Percentiles rank a stretch among this genome's conserved stretches.
Evolutionary conservation across 2,797 vertebrate species (phyloP).

Genomic region (Taenioides sp.): DNA sequence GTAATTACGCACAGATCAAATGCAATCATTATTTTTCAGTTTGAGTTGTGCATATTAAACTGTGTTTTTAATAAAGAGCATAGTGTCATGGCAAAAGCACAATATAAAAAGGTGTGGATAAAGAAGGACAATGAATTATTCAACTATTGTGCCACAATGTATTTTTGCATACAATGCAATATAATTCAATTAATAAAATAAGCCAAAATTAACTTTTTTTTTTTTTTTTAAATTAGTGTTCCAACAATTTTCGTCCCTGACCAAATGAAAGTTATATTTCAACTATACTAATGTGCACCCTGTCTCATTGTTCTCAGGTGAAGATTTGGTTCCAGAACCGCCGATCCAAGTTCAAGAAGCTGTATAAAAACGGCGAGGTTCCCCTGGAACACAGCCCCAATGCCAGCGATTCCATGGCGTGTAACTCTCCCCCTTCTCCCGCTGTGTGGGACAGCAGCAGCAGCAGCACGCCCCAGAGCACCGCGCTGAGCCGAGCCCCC

Average conservation of each 20-base stretch:
- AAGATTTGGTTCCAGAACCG: constrained; percentile 99
- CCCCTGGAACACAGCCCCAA: constrained; percentile 96
- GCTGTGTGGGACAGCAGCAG: constrained; percentile 87
- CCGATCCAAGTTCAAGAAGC: constrained; percentile 98
- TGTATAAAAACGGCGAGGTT: constrained; percentile 97
- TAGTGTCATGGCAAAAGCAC: not conserved
- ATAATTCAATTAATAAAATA: not conserved
- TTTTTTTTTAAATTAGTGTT: too few relatives aligned
- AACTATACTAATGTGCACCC: not conserved
- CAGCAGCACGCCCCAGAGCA: constrained; percentile 73
- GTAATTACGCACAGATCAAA: not conserved
- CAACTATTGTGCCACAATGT: not conserved
- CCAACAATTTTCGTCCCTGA: not conserved
- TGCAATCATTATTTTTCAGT: not conserved
- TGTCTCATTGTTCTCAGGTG: constrained; percentile 74
- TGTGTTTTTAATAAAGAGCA: not conserved
- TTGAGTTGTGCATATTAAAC: not conserved
- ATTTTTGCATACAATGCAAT: not conserved
- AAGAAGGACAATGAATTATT: not conserved
- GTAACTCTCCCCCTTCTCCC: constrained; percentile 93
- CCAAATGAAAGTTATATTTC: not conserved
- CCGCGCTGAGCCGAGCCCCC: constrained; percentile 81
- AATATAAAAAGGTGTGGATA: not conserved
- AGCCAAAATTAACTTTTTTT: not conserved
- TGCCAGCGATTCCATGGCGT: constrained; percentile 98